Evolutionary conservation across 2,888 invertebrate genomes (phyloP).

Genomic region (Chaitophorus viminalis): DNA sequence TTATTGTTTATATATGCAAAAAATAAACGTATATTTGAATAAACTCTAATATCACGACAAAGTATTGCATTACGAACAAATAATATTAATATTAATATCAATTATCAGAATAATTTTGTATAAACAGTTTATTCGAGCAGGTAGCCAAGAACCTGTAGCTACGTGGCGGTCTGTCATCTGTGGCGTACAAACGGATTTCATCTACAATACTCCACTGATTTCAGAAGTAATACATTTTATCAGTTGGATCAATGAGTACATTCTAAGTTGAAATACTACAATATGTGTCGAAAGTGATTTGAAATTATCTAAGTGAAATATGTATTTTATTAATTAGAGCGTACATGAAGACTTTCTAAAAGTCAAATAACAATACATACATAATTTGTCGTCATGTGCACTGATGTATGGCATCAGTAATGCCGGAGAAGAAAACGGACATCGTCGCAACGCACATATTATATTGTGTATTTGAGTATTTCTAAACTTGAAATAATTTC

Average conservation of each 20-base stretch:
- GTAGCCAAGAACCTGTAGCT: neutral
- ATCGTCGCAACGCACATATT: constrained; percentile 9
- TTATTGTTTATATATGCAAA: too few relatives aligned
- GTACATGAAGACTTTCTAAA: constrained; percentile 44
- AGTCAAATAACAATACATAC: constrained; percentile 27
- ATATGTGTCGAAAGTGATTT: neutral
- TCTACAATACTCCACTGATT: neutral
- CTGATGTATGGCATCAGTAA: neutral
- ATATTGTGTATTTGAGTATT: too few relatives aligned
- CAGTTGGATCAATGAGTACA: neutral
- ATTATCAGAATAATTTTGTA: neutral
- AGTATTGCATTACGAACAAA: too few relatives aligned
- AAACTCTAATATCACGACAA: too few relatives aligned
- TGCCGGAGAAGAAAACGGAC: neutral
- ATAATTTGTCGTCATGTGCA: neutral
- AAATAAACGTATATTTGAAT: too few relatives aligned
- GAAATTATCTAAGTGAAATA: neutral
- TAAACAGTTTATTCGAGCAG: neutral
- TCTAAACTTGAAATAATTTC: too few relatives aligned
- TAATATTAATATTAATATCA: too few relatives aligned
- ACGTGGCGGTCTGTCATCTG: too few relatives aligned
- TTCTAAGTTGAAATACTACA: neutral
- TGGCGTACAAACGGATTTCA: neutral
- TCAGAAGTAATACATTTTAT: neutral
- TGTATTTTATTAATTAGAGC: constrained; percentile 32